These are phyloP conservation scores for Pelecanoides urinatrix DNA, from an alignment of 2,113 vertebrate species.

Conservation along the genomic window DNA sequence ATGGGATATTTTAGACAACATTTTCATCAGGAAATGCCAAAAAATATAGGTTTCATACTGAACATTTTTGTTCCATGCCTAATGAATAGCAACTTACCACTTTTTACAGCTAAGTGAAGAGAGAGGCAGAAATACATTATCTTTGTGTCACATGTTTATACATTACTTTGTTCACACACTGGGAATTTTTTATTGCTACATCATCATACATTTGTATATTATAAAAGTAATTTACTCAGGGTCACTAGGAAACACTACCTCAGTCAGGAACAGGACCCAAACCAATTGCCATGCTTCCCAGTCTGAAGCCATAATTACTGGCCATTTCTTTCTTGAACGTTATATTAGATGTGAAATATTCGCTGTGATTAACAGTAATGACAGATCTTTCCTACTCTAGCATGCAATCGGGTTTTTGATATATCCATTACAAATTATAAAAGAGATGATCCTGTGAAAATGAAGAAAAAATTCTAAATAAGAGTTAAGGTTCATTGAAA, in stretches of 20 bases:
- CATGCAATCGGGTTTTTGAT: background rate
- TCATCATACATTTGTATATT: background rate
- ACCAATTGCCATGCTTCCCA: background rate
- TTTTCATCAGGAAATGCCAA: background rate
- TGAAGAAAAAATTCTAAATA: background rate
- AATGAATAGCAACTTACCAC: background rate
- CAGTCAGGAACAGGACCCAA: background rate
- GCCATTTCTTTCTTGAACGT: background rate
- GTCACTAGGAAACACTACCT: background rate
- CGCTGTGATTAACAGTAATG: background rate
- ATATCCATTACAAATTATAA: background rate
- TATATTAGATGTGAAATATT: background rate
- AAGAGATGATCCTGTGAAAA: background rate
- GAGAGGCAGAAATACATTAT: background rate
- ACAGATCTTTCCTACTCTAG: background rate
- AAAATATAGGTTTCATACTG: background rate
- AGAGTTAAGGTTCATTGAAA: background rate
- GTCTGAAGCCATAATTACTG: background rate
- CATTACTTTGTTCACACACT: background rate
- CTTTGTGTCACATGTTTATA: background rate
- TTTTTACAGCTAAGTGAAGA: background rate
- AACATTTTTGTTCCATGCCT: background rate
- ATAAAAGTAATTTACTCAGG: background rate
- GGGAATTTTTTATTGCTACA: background rate
- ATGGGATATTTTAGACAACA: background rate